Percentiles rank a stretch among this genome's conserved stretches.
Conservation (phyloP, 37 sponge, comb jelly and placozoan species). For the Mnemiopsis leidyi region DNA sequence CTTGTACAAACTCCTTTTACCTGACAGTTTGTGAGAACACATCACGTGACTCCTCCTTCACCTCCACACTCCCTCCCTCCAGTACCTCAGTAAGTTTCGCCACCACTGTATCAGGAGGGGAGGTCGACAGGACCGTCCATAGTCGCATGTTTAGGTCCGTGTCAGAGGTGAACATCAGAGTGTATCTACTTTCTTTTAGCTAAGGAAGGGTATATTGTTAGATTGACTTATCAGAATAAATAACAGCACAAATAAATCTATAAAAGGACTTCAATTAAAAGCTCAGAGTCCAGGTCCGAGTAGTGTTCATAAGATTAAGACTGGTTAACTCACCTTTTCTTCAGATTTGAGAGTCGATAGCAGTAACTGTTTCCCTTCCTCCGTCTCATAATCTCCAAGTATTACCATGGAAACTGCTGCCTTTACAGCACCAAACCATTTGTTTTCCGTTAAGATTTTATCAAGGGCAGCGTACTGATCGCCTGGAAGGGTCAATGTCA, state of each 20-base stretch:
- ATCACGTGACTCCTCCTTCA: neutral
- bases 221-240: neutral
- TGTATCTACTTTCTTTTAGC: neutral
- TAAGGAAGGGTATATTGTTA: neutral
- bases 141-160: neutral
- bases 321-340: neutral
- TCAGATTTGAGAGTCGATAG: neutral
- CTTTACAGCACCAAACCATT: neutral
- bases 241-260: too few species aligned
- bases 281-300: too few species aligned
- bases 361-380: neutral
- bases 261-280: too few species aligned
- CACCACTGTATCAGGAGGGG: neutral
- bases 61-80: neutral
- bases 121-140: neutral
- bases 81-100: neutral
- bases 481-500: neutral
- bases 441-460: neutral
- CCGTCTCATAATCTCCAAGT: neutral
- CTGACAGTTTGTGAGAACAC: neutral
- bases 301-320: too few species aligned
- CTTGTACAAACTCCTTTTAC: constrained; percentile 45
- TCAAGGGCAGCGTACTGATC: neutral
- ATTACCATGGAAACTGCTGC: constrained; percentile 36
- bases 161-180: constrained; percentile 12